Evolutionary conservation across 2,113 vertebrate species (phyloP), one percentile per base, ranked within the genome.

Genomic region (Columbina picui): DNA sequence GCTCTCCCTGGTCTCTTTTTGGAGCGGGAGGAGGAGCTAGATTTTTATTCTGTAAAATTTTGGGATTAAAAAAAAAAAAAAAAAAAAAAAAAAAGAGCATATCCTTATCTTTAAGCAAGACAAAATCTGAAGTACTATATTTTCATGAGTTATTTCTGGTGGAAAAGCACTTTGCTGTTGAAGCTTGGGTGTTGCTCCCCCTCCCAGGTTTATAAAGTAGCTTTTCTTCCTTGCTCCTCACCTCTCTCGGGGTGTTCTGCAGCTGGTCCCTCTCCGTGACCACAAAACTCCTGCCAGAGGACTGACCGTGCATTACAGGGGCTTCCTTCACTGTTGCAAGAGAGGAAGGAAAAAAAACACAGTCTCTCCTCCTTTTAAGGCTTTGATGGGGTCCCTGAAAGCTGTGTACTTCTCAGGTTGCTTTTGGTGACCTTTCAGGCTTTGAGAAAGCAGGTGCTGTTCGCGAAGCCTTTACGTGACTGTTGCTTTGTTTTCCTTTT

Each of bases 381-480:
- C 41, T 90, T 87, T 80, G 21, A 27, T 41, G 8, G 6, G 29
- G 43, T 79, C 71, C 77, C 73, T 81, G 79, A 30, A 47, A 68
- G 25, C 88, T 6, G 12, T 73, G 65, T n/a, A 14, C 75, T 79
- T 74, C 93, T 93, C 85, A 10, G 56, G 39, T 89, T 86, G 83
- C 80, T 92, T 52, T 18, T 36, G 55, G 69, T 94, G 90, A 90
- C 88, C 92, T 95, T 78, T 75, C 49, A 55, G 85, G 82, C 84
- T 73, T 43, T 20, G 79, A 74, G 76, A 78, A 81, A 82, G 81
- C 89, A 95, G 94, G 89, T 94, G 93, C 93, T 95, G 79, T 71
- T 86, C 64, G 88, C 15, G 49, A 93, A 86, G 68, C 64, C 90
- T 68, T 84, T 87, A 60, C 22, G 38, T 94, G 94, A 78, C 87